Evolutionary conservation across 2,888 invertebrate genomes (phyloP).

Genomic region (Synanthedon tipuliformis): DNA sequence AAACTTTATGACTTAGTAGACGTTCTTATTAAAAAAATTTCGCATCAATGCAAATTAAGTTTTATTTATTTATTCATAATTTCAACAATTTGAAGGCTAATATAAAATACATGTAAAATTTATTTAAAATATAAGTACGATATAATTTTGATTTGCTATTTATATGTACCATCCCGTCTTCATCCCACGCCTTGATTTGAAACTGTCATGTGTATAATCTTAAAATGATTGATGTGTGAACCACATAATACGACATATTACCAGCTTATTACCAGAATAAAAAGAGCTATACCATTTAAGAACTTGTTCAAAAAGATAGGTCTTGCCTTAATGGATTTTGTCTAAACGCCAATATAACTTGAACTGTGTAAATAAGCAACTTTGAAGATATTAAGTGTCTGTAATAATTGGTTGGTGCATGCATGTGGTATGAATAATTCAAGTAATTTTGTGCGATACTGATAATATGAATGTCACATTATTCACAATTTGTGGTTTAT

Average conservation of each 20-base stretch:
- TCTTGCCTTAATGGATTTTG: neutral
- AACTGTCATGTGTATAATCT: constrained; percentile 15
- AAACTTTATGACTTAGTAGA: neutral
- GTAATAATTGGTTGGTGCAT: constrained; percentile 11
- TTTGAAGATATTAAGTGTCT: constrained; percentile 5
- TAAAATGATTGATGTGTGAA: constrained; percentile 13
- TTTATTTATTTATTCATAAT: no score
- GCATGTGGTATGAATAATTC: constrained; percentile 40
- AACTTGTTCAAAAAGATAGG: neutral
- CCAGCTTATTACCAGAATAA: neutral
- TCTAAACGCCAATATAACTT: neutral
- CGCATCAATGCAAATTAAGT: no score
- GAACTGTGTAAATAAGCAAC: neutral
- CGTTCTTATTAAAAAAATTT: no score
- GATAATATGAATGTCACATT: constrained; percentile 47
- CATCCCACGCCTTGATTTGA: constrained; percentile 9
- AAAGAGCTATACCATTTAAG: neutral
- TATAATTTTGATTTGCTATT: neutral
- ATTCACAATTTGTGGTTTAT: constrained; percentile 41
- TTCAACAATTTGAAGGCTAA: no score
- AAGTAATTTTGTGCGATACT: constrained; percentile 35
- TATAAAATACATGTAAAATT: no score
- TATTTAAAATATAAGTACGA: no score
- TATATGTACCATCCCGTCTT: neutral
- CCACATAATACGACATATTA: neutral